Evolutionary conservation across 2,797 vertebrate genomes (phyloP), one percentile per base, ranked within the genome.

Genomic region (Acanthurus leucopareius): DNA sequence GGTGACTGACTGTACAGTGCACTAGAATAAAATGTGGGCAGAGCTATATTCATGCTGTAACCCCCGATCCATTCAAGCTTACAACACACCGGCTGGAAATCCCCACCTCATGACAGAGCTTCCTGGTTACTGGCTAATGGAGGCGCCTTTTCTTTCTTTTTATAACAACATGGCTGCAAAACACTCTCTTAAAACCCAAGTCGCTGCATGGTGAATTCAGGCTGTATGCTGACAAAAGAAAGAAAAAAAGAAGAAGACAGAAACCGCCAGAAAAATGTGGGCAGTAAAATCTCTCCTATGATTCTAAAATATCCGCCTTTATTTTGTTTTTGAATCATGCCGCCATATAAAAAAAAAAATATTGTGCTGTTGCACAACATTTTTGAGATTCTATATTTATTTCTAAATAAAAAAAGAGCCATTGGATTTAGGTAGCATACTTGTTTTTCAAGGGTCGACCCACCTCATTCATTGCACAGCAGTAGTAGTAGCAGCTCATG

Each of bases 41-140:
- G 90, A 86, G 85, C 82, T 82, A 68, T 86, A 84, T 86, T 90
- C 81, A 79, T 79, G 83, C 83, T 86, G 87, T 82, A 89, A 87
- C 86, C 89, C 60, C 78, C 45, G 62, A 84, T 90, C 90, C 91
- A 93, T 93, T 93, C 88, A 93, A 86, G 89, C 89, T 90, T 91
- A 90, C 89, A 90, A 86, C 89, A 88, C 85, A 79, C 58, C 68
- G 86, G 87, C 89, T 94, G 93, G 93, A 94, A 94, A 92, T 93
- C 93, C 93, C 92, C 93, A 92, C 88, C 91, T 92, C 91, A 90
- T 92, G 90, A 92, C 91, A 89, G 86, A 77, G 90, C 91, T 93
- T 93, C 92, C 92, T 93, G 90, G 84, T 92, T 89, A 83, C 87
- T 88, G 90, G 76, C 87, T 91, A 88, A 90, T 86, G 79, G 85